Evolutionary conservation across 2,797 vertebrate species (phyloP).

Genomic region (Sorex maritimensis): DNA sequence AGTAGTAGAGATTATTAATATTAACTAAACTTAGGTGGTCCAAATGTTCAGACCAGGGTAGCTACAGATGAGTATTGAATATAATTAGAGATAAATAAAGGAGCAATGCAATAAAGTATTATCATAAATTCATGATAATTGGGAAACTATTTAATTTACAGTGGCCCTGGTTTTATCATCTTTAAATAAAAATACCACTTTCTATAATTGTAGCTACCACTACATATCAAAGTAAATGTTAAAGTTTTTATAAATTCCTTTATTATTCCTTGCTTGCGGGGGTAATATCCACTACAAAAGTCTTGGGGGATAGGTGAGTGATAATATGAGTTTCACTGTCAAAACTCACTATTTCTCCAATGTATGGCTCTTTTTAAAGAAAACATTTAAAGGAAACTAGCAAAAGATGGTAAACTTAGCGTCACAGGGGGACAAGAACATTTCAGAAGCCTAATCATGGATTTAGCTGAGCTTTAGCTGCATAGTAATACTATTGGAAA

Average conservation of each 20-base stretch:
- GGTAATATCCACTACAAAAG: not conserved
- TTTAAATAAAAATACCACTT: conserved; percentile 23
- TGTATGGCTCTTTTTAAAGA: not conserved
- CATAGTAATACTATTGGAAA: conserved; percentile 72
- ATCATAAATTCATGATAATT: not conserved
- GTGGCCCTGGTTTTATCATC: not conserved
- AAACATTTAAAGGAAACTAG: not conserved
- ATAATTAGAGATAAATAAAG: not conserved
- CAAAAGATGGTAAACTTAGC: not conserved
- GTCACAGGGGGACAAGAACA: not conserved
- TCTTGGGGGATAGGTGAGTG: no score
- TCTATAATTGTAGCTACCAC: not conserved
- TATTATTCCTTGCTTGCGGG: not conserved
- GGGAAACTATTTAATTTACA: not conserved
- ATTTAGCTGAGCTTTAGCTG: conserved; percentile 55
- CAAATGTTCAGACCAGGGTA: not conserved
- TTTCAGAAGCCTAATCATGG: conserved; percentile 57
- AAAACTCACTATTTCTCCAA: not conserved
- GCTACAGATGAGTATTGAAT: no score
- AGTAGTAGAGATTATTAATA: not conserved
- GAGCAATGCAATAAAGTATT: not conserved
- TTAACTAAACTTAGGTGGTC: not conserved
- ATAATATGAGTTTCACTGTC: not conserved
- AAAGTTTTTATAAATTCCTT: not conserved
- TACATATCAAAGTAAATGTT: not conserved